phyloP scores from a whole-genome alignment of 1,140 invertebrate species.

The Pararge aegeria region DNA sequence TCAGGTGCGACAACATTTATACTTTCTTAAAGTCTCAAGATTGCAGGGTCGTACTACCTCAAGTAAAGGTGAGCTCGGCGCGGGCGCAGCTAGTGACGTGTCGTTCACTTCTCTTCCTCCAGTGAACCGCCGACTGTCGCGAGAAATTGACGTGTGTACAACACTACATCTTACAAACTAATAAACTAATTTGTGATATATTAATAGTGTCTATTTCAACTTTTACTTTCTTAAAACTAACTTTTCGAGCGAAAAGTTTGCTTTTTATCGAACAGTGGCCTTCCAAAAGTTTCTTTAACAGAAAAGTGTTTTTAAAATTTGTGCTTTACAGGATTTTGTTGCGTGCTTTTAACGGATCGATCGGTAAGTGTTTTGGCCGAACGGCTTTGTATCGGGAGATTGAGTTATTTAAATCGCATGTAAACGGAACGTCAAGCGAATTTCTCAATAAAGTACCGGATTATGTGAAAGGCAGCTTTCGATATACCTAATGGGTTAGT shows the following conservation, averaged over 20 bases:
- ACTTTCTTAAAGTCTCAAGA: slow-evolving; percentile 37
- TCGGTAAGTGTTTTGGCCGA: slow-evolving; percentile 26
- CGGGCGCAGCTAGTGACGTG: slow-evolving; percentile 71
- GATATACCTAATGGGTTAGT: not conserved
- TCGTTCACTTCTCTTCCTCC: slow-evolving; percentile 61
- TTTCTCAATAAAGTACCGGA: slow-evolving; percentile 6
- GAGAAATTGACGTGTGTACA: slow-evolving; percentile 36
- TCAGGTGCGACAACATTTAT: not conserved
- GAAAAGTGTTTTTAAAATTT: slow-evolving; percentile 42
- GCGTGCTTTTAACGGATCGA: slow-evolving; percentile 33
- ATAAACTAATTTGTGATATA: slow-evolving; percentile 46
- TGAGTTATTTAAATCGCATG: slow-evolving; percentile 5
- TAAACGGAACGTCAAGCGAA: slow-evolving; percentile 4
- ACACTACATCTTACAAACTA: slow-evolving; percentile 3
- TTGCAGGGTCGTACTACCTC: slow-evolving; percentile 32
- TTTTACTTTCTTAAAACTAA: slow-evolving; percentile 29
- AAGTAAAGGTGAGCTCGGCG: slow-evolving; percentile 70
- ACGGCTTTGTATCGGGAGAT: slow-evolving; percentile 1
- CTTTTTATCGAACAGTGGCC: slow-evolving; percentile 55
- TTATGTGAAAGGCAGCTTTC: slow-evolving; percentile 6
- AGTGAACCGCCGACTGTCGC: slow-evolving; percentile 59
- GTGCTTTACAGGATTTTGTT: slow-evolving; percentile 59
- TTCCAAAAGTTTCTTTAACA: slow-evolving; percentile 43
- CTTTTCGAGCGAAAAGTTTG: slow-evolving; percentile 35
- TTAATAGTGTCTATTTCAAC: slow-evolving; percentile 23